phyloP scores from a whole-genome alignment of 1,140 invertebrate species.

The Drosophila nasuta region DNA sequence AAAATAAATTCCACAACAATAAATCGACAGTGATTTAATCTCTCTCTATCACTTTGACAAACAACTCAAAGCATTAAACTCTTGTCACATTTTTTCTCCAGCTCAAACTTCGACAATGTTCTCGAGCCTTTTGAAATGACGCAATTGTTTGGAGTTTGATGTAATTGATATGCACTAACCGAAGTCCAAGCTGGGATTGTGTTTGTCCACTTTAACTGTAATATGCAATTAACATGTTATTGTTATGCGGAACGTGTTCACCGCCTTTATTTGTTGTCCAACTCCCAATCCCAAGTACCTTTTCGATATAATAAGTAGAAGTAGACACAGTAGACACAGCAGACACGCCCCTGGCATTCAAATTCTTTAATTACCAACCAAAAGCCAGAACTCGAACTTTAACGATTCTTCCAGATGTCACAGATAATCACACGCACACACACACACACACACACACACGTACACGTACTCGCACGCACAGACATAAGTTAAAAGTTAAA shows the following conservation, averaged over 20 bases:
- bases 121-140: constrained; percentile 1
- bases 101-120: constrained; percentile 3
- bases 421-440: not conserved
- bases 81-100: not conserved
- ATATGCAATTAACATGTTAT: constrained; percentile 57
- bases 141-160: constrained; percentile 12
- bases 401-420: constrained; percentile 16
- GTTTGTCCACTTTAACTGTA: constrained; percentile 54
- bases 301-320: too few species aligned
- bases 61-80: not conserved
- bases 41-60: not conserved
- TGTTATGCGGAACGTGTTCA: constrained; percentile 44
- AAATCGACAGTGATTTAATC: not conserved
- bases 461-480: not conserved
- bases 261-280: not conserved
- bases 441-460: not conserved
- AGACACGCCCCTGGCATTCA: constrained; percentile 20
- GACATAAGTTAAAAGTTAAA: not conserved
- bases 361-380: constrained; percentile 19
- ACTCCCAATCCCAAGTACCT: not conserved
- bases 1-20: not conserved
- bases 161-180: constrained; percentile 32
- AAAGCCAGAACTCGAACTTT: constrained; percentile 5
- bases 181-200: constrained; percentile 14
- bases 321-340: too few species aligned